These are phyloP conservation scores for Sarcophaga subvicina DNA, from an alignment of 2,888 invertebrate species.

Conservation along the genomic window DNA sequence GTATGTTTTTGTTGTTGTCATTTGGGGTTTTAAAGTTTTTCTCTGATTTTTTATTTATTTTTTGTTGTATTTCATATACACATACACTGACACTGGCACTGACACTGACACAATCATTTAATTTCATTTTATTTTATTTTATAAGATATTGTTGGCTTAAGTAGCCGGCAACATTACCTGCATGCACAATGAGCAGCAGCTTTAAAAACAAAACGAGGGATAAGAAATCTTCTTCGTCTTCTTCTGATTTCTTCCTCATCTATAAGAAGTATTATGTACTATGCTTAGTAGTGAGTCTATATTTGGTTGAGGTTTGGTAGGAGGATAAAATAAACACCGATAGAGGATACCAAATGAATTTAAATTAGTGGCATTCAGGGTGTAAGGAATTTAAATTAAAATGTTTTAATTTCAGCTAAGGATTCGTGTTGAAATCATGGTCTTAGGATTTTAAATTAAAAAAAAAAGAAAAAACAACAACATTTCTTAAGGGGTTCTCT, in stretches of 20 bases:
- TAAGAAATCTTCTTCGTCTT: too few species aligned
- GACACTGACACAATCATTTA: slow-evolving; percentile 46
- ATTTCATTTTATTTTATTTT: slow-evolving; percentile 27
- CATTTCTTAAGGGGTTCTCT: neutral
- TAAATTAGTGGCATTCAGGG: neutral
- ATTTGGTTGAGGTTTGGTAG: neutral
- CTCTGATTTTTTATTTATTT: slow-evolving; percentile 1
- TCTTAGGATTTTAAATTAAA: neutral
- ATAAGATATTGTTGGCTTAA: slow-evolving; percentile 65
- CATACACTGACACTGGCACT: slow-evolving; percentile 4
- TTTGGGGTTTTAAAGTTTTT: slow-evolving; percentile 53
- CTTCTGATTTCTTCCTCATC: too few species aligned
- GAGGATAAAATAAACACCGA: neutral
- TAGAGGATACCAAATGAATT: slow-evolving; percentile 39
- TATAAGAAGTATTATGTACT: too few species aligned
- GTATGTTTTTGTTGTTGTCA: slow-evolving; percentile 49
- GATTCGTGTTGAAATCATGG: neutral
- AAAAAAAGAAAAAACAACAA: neutral
- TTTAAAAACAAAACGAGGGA: neutral
- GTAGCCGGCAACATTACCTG: slow-evolving; percentile 62
- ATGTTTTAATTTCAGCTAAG: slow-evolving; percentile 29
- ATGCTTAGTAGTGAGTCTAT: too few species aligned
- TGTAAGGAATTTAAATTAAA: slow-evolving; percentile 31
- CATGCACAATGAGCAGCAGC: slow-evolving; percentile 59
- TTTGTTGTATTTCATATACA: neutral